Conservation (phyloP, 1,140 invertebrate genomes). For the Palaemon carinicauda region DNA sequence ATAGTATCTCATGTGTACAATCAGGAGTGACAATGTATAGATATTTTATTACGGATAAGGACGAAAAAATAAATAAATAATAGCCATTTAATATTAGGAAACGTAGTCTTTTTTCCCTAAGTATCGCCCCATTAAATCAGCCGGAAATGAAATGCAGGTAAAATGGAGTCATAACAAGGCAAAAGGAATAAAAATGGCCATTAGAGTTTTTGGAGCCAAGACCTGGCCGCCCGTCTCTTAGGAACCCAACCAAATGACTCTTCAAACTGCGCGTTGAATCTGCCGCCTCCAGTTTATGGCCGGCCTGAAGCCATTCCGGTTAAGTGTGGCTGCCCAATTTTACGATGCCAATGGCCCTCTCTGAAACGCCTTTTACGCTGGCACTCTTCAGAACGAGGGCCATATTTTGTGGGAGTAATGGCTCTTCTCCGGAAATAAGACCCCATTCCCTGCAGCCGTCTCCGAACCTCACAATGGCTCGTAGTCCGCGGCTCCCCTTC, state of each 20-base stretch:
- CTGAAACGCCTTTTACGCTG: slow-evolving; percentile 51
- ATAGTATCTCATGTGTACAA: no score
- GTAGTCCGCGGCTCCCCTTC: slow-evolving; percentile 38
- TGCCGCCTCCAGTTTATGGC: slow-evolving; percentile 53
- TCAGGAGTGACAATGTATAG: no score
- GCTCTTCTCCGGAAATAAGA: slow-evolving; percentile 54
- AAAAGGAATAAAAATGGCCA: background rate
- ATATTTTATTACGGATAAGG: no score
- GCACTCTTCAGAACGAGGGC: slow-evolving; percentile 55
- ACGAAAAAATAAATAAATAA: no score
- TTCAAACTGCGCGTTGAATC: slow-evolving; percentile 55
- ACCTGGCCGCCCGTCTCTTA: slow-evolving; percentile 3
- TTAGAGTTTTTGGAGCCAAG: no score
- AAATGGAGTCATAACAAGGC: no score
- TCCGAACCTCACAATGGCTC: slow-evolving; percentile 50
- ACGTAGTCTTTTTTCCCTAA: no score
- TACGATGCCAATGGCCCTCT: slow-evolving; percentile 57
- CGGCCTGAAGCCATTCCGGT: slow-evolving; percentile 57
- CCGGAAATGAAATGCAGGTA: no score
- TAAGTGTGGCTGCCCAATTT: slow-evolving; percentile 56
- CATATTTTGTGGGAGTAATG: slow-evolving; percentile 57
- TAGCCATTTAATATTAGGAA: no score
- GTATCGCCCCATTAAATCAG: no score
- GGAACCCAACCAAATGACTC: slow-evolving; percentile 47
- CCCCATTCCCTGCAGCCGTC: slow-evolving; percentile 54